A percentile compares a stretch with the other conserved stretches of the same genome.
phyloP scores from a whole-genome alignment of 2,113 vertebrate species.

The Todiramphus chloris region DNA sequence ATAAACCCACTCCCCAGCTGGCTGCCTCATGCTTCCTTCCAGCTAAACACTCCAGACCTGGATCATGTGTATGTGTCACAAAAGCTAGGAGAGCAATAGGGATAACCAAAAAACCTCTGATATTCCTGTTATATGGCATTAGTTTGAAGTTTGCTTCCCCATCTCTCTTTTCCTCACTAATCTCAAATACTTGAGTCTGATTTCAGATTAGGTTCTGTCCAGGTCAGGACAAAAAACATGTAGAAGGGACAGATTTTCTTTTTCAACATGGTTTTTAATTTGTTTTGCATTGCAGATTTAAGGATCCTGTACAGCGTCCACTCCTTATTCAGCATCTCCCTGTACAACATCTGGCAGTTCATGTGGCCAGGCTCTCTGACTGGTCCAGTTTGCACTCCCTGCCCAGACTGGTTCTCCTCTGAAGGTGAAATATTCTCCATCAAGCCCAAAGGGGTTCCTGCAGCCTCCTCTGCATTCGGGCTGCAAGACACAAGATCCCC shows the following conservation, averaged over 20 bases:
- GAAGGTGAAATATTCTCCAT: not conserved
- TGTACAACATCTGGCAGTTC: not conserved
- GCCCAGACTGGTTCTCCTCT: not conserved
- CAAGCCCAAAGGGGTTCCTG: not conserved
- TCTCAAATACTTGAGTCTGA: not conserved
- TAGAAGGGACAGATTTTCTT: not conserved
- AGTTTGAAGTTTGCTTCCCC: not conserved
- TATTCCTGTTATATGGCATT: fast-evolving
- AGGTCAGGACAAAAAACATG: not conserved
- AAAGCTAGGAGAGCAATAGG: not conserved
- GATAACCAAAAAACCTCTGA: not conserved
- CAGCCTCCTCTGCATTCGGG: not conserved
- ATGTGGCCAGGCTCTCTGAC: fast-evolving
- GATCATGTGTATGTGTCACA: fast-evolving
- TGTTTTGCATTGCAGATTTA: fast-evolving
- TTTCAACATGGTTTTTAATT: not conserved
- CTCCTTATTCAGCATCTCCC: not conserved
- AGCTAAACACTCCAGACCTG: not conserved
- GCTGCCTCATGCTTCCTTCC: not conserved
- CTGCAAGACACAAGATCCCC: not conserved
- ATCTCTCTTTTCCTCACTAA: not conserved
- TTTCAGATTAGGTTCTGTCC: not conserved
- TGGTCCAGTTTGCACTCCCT: not conserved
- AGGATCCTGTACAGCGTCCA: not conserved
- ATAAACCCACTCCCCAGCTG: not conserved